phyloP scores from a whole-genome alignment of 1,140 invertebrate species.

The Procambarus clarkii region DNA sequence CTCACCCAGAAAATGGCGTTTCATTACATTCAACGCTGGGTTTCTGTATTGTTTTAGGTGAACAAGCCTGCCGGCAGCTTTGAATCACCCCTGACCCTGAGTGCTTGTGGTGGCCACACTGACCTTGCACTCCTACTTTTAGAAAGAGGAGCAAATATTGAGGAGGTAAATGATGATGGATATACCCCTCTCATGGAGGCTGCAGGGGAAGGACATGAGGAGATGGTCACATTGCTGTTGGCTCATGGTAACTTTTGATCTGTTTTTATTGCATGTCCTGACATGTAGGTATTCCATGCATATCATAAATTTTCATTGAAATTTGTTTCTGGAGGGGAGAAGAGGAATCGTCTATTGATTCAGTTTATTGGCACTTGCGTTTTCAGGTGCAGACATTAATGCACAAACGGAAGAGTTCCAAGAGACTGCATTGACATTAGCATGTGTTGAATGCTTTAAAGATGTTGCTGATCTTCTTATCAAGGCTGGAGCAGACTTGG shows the following conservation, averaged over 20 bases:
- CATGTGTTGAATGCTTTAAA: slow-evolving; percentile 98
- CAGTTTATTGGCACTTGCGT: background rate
- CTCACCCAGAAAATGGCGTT: too few relatives aligned
- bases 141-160: slow-evolving; percentile 97
- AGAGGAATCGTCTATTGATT: background rate
- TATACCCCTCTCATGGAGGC: slow-evolving; percentile 99
- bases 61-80: slow-evolving; percentile 99
- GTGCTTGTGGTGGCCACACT: slow-evolving; percentile 98
- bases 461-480: too few relatives aligned
- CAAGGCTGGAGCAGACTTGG: too few relatives aligned
- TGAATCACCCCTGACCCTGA: slow-evolving; percentile 97
- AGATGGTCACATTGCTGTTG: slow-evolving; percentile 96
- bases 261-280: background rate
- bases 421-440: slow-evolving; percentile 96
- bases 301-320: too few relatives aligned
- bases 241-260: slow-evolving; percentile 83
- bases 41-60: slow-evolving; percentile 77
- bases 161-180: slow-evolving; percentile 99
- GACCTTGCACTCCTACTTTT: slow-evolving; percentile 96
- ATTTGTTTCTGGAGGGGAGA: background rate
- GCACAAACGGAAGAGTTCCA: slow-evolving; percentile 98
- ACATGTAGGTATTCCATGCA: too few relatives aligned
- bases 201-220: slow-evolving; percentile 97
- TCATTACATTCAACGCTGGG: too few relatives aligned
- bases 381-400: slow-evolving; percentile 93